Evolutionary conservation across 2,888 invertebrate genomes (phyloP).

Genomic region (Aquatica leii): DNA sequence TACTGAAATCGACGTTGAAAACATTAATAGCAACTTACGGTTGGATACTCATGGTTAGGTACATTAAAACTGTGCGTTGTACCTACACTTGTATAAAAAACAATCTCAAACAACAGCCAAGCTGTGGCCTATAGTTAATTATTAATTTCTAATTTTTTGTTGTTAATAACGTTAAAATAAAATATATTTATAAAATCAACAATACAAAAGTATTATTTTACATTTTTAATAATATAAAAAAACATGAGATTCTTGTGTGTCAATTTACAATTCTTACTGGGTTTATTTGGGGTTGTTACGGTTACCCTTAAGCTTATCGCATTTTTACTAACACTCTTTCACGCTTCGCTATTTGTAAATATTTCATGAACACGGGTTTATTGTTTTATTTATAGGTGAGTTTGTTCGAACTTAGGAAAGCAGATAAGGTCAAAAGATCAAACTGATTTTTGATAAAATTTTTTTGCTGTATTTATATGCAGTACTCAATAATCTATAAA

Average conservation of each 20-base stretch:
- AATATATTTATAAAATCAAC: background rate
- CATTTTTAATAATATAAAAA: no score
- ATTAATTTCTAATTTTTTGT: background rate
- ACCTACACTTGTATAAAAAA: slow-evolving; percentile 3
- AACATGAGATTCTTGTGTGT: slow-evolving; percentile 1
- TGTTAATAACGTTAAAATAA: background rate
- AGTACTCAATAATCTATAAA: background rate
- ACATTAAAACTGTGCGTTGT: slow-evolving; percentile 18
- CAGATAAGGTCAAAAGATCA: slow-evolving; percentile 7
- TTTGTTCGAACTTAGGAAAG: slow-evolving; percentile 14
- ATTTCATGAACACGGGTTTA: slow-evolving; percentile 27
- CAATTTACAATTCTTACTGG: slow-evolving; percentile 35
- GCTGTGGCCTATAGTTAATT: slow-evolving; percentile 11
- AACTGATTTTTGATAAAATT: background rate
- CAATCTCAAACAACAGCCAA: slow-evolving; percentile 19
- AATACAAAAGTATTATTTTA: background rate
- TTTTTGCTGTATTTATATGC: background rate
- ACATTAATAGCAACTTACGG: slow-evolving; percentile 29
- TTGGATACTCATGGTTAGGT: slow-evolving; percentile 26
- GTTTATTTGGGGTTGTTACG: slow-evolving; percentile 32
- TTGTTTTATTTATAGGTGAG: slow-evolving; percentile 26
- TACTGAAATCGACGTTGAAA: slow-evolving; percentile 25
- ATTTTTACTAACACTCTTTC: slow-evolving; percentile 28
- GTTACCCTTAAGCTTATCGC: slow-evolving; percentile 33
- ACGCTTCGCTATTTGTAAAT: slow-evolving; percentile 30